These are phyloP conservation scores for Echeneis naucrates DNA, from an alignment of 2,797 vertebrate species.

Conservation along the genomic window DNA sequence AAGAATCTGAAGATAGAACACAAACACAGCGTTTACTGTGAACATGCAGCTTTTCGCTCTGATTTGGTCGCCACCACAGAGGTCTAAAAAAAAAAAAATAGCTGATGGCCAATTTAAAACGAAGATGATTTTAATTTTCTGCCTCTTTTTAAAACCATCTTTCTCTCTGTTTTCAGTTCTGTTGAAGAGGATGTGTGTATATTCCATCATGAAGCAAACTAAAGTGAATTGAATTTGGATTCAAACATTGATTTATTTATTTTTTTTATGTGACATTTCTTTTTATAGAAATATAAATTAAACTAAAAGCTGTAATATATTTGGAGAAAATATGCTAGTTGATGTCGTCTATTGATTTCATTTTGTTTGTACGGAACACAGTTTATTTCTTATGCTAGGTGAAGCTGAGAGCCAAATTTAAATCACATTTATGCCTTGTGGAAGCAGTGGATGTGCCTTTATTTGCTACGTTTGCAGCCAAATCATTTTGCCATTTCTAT, in stretches of 20 bases:
- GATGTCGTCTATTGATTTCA: constrained; percentile 52
- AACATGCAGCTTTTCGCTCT: too few relatives aligned
- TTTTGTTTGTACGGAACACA: constrained; percentile 57
- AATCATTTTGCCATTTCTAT: constrained; percentile 70
- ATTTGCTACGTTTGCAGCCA: constrained; percentile 64
- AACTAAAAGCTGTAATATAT: constrained; percentile 75
- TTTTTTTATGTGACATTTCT: constrained; percentile 55
- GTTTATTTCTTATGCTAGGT: constrained; percentile 36
- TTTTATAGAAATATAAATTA: constrained; percentile 50
- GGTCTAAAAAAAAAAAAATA: too few relatives aligned
- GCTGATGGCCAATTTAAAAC: too few relatives aligned
- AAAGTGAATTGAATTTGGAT: constrained; percentile 52
- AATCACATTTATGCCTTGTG: constrained; percentile 41
- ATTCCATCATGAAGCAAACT: constrained; percentile 33
- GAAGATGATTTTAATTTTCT: too few relatives aligned
- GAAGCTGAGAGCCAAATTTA: constrained; percentile 27
- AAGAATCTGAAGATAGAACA: too few relatives aligned
- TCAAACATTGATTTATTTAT: constrained; percentile 38
- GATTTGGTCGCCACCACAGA: too few relatives aligned
- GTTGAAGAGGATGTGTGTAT: constrained; percentile 76
- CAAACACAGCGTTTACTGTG: too few relatives aligned
- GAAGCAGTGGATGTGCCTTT: constrained; percentile 58
- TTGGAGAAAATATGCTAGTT: constrained; percentile 54
- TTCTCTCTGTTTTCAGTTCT: constrained; percentile 85
- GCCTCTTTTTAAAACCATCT: too few relatives aligned